Percentiles rank a stretch among this genome's conserved stretches.
These are phyloP conservation scores for Operophtera brumata DNA, from an alignment of 2,888 invertebrate species.

Conservation along the genomic window DNA sequence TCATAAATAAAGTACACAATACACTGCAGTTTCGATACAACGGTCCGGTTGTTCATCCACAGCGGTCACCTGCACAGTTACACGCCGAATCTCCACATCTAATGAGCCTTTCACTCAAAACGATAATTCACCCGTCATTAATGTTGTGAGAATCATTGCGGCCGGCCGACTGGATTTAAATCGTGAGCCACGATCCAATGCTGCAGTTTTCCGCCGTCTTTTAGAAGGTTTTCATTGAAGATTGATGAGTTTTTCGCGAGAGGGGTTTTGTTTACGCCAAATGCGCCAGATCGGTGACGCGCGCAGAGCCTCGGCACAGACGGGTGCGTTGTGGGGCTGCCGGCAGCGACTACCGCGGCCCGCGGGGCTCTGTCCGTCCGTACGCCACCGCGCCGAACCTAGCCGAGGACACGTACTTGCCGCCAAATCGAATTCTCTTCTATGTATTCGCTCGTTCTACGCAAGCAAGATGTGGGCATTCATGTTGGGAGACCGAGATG, in stretches of 20 bases:
- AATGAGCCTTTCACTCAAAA: conserved; percentile 69
- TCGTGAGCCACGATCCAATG: conserved; percentile 21
- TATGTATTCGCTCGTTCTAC: conserved; percentile 47
- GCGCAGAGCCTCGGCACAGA: conserved; percentile 30
- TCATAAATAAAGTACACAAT: conserved; percentile 43
- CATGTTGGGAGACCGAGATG: conserved; percentile 23
- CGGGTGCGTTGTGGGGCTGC: conserved; percentile 44
- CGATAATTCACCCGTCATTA: conserved; percentile 56
- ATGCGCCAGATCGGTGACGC: conserved; percentile 36
- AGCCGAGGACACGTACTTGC: conserved; percentile 52
- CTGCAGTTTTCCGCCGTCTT: conserved; percentile 23
- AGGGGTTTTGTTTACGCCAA: conserved; percentile 62
- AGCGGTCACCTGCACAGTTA: conserved; percentile 56
- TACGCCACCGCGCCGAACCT: conserved; percentile 47
- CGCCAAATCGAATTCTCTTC: conserved; percentile 51
- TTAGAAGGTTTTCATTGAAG: conserved; percentile 55
- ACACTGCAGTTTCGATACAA: conserved; percentile 39
- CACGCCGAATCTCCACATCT: conserved; percentile 51
- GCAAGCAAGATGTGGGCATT: conserved; percentile 40
- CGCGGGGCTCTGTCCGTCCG: conserved; percentile 32
- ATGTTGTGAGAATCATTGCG: conserved; percentile 61
- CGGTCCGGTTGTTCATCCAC: conserved; percentile 47
- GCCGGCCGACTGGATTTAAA: conserved; percentile 60
- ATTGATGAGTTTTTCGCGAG: conserved; percentile 54
- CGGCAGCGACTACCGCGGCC: conserved; percentile 54